Conservation (phyloP, 2,888 invertebrate species). For the Himalopsyche japonica region DNA sequence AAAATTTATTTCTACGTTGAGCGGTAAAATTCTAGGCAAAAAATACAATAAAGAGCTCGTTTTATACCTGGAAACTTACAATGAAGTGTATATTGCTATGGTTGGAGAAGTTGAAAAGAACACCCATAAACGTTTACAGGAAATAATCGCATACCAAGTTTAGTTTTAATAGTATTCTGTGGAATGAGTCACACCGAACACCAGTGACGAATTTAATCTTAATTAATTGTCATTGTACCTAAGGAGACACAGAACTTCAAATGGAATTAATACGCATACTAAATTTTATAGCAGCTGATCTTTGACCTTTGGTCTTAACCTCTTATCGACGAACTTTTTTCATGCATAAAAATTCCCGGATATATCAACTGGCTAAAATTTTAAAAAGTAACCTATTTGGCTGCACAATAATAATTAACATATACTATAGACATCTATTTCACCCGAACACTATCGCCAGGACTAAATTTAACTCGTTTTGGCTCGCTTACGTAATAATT, state of each 20-base stretch:
- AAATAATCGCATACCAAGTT: background rate
- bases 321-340: background rate
- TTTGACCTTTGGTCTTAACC: background rate
- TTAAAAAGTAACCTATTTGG: too few relatives aligned
- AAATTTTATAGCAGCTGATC: background rate
- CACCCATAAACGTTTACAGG: background rate
- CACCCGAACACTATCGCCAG: too few relatives aligned
- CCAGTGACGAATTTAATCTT: background rate
- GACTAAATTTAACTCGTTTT: too few relatives aligned
- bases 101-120: background rate
- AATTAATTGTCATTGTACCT: background rate
- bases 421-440: too few relatives aligned
- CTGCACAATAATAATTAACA: too few relatives aligned
- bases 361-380: background rate
- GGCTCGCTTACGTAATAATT: too few relatives aligned
- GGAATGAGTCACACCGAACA: background rate
- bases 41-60: background rate
- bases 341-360: background rate
- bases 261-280: background rate
- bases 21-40: background rate
- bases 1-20: background rate
- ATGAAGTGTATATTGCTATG: background rate
- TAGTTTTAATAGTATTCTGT: background rate
- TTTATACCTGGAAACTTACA: background rate
- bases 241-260: background rate